Evolutionary conservation across 2,888 invertebrate genomes (phyloP).

Genomic region (Sussaba pulchella): DNA sequence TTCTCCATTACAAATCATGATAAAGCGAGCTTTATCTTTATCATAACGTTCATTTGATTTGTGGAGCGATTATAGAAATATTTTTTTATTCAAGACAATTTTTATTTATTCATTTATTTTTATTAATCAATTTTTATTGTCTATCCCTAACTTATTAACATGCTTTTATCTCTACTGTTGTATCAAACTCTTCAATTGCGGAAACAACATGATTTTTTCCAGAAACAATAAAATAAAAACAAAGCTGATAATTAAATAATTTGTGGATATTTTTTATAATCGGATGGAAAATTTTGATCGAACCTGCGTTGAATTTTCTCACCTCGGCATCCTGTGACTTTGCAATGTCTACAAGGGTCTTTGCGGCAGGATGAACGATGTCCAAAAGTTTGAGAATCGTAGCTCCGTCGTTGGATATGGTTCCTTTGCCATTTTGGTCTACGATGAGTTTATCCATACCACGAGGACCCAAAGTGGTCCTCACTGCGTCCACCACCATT

Average conservation of each 20-base stretch:
- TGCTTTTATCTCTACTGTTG: no score
- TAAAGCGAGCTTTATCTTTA: constrained; percentile 28
- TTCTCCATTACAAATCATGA: constrained; percentile 70
- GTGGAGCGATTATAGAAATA: not conserved
- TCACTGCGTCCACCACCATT: constrained; percentile 96
- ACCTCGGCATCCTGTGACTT: constrained; percentile 99
- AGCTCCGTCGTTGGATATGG: constrained; percentile 99
- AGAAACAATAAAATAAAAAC: no score
- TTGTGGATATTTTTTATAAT: not conserved
- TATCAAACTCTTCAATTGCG: no score
- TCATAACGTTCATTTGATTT: constrained; percentile 27
- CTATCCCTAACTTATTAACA: no score
- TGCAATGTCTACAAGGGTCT: constrained; percentile 98
- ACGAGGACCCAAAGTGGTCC: constrained; percentile 98
- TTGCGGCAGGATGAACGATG: constrained; percentile 99
- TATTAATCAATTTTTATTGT: no score
- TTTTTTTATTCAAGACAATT: no score
- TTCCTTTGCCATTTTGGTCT: constrained; percentile 94
- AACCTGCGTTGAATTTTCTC: constrained; percentile 64
- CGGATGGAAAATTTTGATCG: not conserved
- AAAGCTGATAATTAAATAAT: not conserved
- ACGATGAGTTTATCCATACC: constrained; percentile 99
- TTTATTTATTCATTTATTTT: not conserved
- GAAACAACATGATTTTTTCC: no score
- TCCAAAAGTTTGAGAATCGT: constrained; percentile 99